Conservation (phyloP, 2,113 vertebrate species). For the Mesitornis unicolor region DNA sequence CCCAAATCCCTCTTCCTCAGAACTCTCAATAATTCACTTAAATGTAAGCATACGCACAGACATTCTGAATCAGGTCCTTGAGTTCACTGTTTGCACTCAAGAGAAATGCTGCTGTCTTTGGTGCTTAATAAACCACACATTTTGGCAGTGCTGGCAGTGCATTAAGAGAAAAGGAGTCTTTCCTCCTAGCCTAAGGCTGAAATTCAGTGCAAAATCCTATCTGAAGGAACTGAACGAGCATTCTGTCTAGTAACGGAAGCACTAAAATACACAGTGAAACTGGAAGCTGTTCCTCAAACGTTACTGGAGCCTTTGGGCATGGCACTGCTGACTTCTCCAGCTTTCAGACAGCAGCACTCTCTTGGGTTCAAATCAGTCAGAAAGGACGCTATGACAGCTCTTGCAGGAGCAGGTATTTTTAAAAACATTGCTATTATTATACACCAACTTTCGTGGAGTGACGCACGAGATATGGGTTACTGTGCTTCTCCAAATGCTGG, state of each 20-base stretch:
- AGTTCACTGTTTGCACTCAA: background rate
- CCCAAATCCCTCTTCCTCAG: background rate
- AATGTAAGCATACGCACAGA: background rate
- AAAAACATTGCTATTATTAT: background rate
- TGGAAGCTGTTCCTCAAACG: background rate
- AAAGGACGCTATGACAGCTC: background rate
- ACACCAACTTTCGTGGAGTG: background rate
- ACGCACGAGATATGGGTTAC: background rate
- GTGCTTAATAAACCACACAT: background rate
- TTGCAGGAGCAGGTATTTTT: background rate
- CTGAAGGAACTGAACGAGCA: background rate
- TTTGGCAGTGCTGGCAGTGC: background rate
- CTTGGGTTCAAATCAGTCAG: background rate
- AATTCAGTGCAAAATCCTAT: background rate
- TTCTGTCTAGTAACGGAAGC: background rate
- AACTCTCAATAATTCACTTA: background rate
- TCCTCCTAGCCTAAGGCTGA: background rate
- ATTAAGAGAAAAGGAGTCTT: background rate
- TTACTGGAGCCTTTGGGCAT: background rate
- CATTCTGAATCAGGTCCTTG: background rate
- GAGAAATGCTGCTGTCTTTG: background rate
- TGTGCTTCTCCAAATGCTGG: background rate
- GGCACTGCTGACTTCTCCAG: background rate
- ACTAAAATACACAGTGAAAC: background rate
- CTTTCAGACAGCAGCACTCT: background rate